phyloP scores from a whole-genome alignment of 2,113 vertebrate species.

The Piaya cayana region DNA sequence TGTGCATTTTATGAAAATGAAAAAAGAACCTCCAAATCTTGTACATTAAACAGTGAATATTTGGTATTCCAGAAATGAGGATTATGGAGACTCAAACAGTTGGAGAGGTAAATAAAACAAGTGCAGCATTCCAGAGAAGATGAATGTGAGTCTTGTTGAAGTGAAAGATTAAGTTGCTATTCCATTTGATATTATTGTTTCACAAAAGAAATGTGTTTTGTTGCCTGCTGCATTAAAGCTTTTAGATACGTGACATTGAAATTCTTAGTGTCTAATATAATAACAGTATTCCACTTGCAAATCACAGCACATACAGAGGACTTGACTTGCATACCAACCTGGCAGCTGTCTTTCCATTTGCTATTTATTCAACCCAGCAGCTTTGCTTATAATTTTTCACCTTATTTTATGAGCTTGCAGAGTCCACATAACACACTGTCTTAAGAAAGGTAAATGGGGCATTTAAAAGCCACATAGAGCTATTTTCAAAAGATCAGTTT shows the following conservation, averaged over 20 bases:
- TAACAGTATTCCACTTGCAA: background rate
- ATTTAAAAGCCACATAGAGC: background rate
- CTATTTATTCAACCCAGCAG: background rate
- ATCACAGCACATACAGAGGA: background rate
- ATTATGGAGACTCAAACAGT: background rate
- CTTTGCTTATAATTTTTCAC: background rate
- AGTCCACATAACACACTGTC: background rate
- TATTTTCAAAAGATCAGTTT: background rate
- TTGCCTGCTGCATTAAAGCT: background rate
- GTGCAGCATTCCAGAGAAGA: background rate
- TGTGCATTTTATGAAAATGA: background rate
- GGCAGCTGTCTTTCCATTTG: slow-evolving; percentile 16
- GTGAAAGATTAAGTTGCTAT: background rate
- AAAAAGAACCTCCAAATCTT: background rate
- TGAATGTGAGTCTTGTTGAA: background rate
- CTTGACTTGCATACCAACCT: background rate
- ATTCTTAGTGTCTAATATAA: background rate
- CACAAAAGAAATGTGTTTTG: background rate
- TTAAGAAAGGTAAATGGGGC: background rate
- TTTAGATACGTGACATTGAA: background rate
- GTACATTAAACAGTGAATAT: background rate
- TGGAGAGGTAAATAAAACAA: background rate
- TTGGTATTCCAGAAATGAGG: background rate
- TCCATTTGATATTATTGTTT: slow-evolving; percentile 13
- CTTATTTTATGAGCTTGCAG: background rate